These are phyloP conservation scores for Drosophila borborema DNA, from an alignment of 2,888 invertebrate genomes.

Conservation along the genomic window DNA sequence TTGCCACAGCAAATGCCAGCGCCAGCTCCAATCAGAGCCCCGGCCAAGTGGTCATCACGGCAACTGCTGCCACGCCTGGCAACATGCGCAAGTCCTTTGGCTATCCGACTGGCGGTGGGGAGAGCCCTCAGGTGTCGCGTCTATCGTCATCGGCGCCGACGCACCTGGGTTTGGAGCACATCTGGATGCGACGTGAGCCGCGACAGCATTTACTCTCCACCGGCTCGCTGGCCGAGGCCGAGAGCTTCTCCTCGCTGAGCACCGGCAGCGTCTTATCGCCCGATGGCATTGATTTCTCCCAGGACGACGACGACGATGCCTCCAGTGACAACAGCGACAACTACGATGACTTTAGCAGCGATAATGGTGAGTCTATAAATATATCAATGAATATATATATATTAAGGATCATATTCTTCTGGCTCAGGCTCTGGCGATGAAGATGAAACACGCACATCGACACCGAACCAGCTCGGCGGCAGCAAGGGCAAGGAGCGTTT, in stretches of 20 bases:
- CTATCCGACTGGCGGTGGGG: constrained; percentile 64
- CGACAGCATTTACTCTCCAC: constrained; percentile 94
- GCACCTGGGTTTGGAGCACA: constrained; percentile 91
- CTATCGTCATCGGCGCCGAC: constrained; percentile 95
- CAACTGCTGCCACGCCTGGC: constrained; percentile 26
- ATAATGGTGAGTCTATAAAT: constrained; percentile 87
- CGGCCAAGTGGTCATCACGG: constrained; percentile 53
- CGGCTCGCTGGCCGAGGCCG: constrained; percentile 93
- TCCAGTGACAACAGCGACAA: constrained; percentile 94
- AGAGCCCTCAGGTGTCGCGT: constrained; percentile 86
- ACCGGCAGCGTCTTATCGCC: constrained; percentile 94
- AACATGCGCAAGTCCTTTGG: constrained; percentile 79
- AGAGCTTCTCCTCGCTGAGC: constrained; percentile 93
- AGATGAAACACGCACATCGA: constrained; percentile 81
- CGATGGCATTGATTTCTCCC: constrained; percentile 91
- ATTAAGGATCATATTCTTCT: background rate
- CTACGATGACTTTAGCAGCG: constrained; percentile 94
- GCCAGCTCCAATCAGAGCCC: constrained; percentile 26
- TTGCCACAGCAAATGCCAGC: constrained; percentile 27
- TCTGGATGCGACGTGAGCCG: constrained; percentile 95
- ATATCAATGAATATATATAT: background rate
- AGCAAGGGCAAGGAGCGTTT: constrained; percentile 91
- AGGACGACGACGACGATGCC: constrained; percentile 91
- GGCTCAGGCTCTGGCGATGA: constrained; percentile 80
- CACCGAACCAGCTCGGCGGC: constrained; percentile 77